Evolutionary conservation across 2,888 invertebrate genomes (phyloP), one percentile per base, ranked within the genome.

Genomic region (Serripes groenlandicus): DNA sequence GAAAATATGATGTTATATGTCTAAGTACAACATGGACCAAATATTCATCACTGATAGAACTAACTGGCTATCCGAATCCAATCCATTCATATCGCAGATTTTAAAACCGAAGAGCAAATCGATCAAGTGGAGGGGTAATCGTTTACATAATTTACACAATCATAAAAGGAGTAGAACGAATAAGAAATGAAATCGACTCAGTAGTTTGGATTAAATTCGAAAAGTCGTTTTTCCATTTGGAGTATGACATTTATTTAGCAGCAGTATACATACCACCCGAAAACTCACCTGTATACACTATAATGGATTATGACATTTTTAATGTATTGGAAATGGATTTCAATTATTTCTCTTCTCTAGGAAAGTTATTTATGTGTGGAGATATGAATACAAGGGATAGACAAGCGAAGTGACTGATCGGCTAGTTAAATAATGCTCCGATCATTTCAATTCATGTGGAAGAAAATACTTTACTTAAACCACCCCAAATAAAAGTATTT

Each of bases 311-410:
- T n/a, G n/a, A n/a, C n/a, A n/a, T n/a, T n/a, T n/a, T n/a, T n/a
- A n/a, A n/a, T n/a, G n/a, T n/a, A n/a, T n/a, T n/a, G n/a, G n/a
- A n/a, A n/a, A n/a, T n/a, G n/a, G n/a, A n/a, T n/a, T n/a, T n/a
- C n/a, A n/a, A n/a, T n/a, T n/a, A n/a, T n/a, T n/a, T n/a, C n/a
- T n/a, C n/a, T n/a, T n/a, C n/a, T n/a, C n/a, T n/a, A n/a, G n/a
- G n/a, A n/a, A n/a, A n/a, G n/a, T n/a, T n/a, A n/a, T n/a, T n/a
- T n/a, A n/a, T n/a, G n/a, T n/a, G n/a, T n/a, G n/a, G 81, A 34
- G 82, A 78, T 72, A 26, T 71, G 34, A 75, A 78, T 68, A 34
- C n/a, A n/a, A n/a, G n/a, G n/a, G n/a, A n/a, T n/a, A n/a, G n/a
- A n/a, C n/a, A n/a, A n/a, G n/a, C n/a, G n/a, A n/a, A n/a, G n/a